These are phyloP conservation scores for Panopea generosa DNA, from an alignment of 2,888 invertebrate species.

Conservation along the genomic window DNA sequence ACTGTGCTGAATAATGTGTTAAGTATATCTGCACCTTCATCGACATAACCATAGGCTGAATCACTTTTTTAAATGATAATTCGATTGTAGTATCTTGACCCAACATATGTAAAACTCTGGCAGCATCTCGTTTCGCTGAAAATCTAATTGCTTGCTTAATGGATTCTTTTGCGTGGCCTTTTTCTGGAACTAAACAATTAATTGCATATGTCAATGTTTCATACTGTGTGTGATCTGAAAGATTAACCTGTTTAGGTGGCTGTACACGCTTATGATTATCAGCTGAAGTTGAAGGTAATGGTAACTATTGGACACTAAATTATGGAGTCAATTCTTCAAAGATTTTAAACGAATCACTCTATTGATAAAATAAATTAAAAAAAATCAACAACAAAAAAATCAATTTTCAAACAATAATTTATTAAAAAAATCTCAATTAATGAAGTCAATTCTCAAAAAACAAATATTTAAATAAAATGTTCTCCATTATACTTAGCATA, in stretches of 20 bases:
- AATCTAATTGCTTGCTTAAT: not conserved
- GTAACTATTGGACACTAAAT: too few relatives aligned
- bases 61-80: not conserved
- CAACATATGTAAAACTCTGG: not conserved
- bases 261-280: not conserved
- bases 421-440: too few relatives aligned
- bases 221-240: not conserved
- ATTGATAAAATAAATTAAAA: too few relatives aligned
- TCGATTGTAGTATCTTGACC: not conserved
- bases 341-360: too few relatives aligned
- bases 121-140: constrained; percentile 6
- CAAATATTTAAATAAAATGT: too few relatives aligned
- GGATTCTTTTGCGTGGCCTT: not conserved
- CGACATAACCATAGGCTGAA: not conserved
- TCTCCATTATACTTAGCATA: too few relatives aligned
- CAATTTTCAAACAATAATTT: too few relatives aligned
- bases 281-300: not conserved
- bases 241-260: not conserved
- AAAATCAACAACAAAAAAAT: too few relatives aligned
- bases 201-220: not conserved
- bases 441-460: too few relatives aligned
- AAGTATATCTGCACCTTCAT: too few relatives aligned
- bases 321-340: too few relatives aligned
- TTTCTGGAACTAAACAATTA: not conserved
- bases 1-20: not conserved